Percentiles rank a stretch among this genome's conserved stretches.
These are phyloP conservation scores for Lycaon pictus DNA, from an alignment of 2,113 vertebrate species.

Conservation along the genomic window DNA sequence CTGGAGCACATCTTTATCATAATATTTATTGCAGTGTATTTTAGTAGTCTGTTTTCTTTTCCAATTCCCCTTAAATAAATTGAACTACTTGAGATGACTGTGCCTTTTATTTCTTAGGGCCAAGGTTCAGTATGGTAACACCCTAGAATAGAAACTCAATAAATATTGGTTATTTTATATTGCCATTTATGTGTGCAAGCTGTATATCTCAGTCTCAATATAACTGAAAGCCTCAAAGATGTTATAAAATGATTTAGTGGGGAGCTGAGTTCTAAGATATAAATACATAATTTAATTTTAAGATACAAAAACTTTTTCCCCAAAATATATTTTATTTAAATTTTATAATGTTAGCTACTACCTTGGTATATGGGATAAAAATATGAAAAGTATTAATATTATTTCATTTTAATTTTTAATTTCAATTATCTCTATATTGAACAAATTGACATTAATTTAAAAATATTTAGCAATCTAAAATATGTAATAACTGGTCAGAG, in stretches of 20 bases:
- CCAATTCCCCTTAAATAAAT: not conserved
- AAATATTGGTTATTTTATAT: not conserved
- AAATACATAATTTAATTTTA: slow-evolving; percentile 40
- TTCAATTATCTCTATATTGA: not conserved
- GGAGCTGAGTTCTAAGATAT: not conserved
- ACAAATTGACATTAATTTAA: not conserved
- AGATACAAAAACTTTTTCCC: not conserved
- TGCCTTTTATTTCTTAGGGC: not conserved
- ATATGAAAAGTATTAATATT: not conserved
- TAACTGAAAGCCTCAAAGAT: not conserved
- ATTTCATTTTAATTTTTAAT: not conserved
- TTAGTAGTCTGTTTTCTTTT: not conserved
- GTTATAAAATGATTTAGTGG: not conserved
- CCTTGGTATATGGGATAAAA: not conserved
- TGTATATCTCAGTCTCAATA: not conserved
- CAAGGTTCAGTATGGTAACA: not conserved
- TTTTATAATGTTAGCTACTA: not conserved
- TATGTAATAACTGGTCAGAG: not conserved
- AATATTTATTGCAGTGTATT: not conserved
- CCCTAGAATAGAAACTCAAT: not conserved
- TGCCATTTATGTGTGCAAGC: not conserved
- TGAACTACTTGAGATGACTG: not conserved
- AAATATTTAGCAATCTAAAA: not conserved
- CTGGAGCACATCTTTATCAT: not conserved
- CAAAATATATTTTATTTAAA: not conserved